Conservation (phyloP, 2,888 invertebrate genomes). For the Noctua comes region DNA sequence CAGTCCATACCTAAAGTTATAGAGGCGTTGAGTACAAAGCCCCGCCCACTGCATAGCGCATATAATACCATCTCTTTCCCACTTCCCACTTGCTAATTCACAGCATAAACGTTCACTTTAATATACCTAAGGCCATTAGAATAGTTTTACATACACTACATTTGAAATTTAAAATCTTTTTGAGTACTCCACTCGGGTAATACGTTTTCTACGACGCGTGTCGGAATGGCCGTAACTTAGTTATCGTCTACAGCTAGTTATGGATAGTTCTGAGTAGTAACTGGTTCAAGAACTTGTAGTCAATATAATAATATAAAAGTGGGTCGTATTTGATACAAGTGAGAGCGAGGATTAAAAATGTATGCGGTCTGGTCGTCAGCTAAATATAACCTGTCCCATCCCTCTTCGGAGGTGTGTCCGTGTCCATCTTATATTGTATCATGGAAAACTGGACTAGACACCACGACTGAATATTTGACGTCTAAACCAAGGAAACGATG, state of each 20-base stretch:
- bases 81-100: constrained; percentile 70
- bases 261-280: constrained; percentile 14
- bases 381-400: constrained; percentile 2
- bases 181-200: constrained; percentile 50
- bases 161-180: constrained; percentile 62
- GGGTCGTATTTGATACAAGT: background rate
- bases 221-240: constrained; percentile 33
- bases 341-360: background rate
- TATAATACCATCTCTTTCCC: constrained; percentile 74
- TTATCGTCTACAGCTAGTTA: constrained; percentile 21
- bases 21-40: constrained; percentile 70
- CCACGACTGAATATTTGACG: too few species aligned
- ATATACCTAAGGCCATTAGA: constrained; percentile 58
- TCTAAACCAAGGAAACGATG: too few species aligned
- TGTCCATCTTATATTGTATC: background rate
- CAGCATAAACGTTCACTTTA: constrained; percentile 59
- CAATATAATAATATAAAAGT: constrained; percentile 19
- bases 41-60: constrained; percentile 81
- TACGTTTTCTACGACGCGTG: constrained; percentile 41
- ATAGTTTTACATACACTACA: constrained; percentile 64
- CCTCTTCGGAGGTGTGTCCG: constrained; percentile 8
- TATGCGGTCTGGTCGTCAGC: background rate
- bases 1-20: constrained; percentile 69
- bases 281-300: constrained; percentile 11
- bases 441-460: background rate